These are phyloP conservation scores for Drosophila bocqueti DNA, from an alignment of 1,140 invertebrate species.

Conservation along the genomic window DNA sequence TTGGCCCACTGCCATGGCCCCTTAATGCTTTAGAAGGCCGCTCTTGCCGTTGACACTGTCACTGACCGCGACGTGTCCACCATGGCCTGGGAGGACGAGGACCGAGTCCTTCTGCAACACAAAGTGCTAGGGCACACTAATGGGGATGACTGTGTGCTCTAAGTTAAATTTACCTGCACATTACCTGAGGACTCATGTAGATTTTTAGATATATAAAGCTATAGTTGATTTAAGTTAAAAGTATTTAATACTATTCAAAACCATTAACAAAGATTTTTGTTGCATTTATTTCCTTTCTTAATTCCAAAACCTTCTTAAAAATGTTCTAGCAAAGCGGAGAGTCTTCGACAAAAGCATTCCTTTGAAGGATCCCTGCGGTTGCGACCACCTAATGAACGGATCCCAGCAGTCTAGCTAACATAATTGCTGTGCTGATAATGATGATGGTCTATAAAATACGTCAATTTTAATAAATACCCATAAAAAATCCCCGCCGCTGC, in stretches of 20 bases:
- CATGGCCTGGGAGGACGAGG: neutral
- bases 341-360: neutral
- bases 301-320: neutral
- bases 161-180: neutral
- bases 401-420: constrained; percentile 28
- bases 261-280: no score
- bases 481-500: constrained; percentile 43
- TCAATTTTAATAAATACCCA: constrained; percentile 77
- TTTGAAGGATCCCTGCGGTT: constrained; percentile 11
- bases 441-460: constrained; percentile 64
- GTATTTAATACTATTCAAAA: neutral
- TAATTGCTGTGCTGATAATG: constrained; percentile 68
- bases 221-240: neutral
- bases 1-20: constrained; percentile 26
- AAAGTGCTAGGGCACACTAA: neutral
- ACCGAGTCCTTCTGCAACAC: neutral
- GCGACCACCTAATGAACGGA: constrained; percentile 26
- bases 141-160: constrained; percentile 2
- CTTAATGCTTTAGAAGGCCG: constrained; percentile 23
- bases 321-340: neutral
- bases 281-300: no score
- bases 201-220: neutral
- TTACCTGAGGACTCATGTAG: neutral
- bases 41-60: constrained; percentile 59
- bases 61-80: constrained; percentile 42